These are phyloP conservation scores for Plotosus lineatus DNA, from an alignment of 2,113 vertebrate species.

Conservation along the genomic window DNA sequence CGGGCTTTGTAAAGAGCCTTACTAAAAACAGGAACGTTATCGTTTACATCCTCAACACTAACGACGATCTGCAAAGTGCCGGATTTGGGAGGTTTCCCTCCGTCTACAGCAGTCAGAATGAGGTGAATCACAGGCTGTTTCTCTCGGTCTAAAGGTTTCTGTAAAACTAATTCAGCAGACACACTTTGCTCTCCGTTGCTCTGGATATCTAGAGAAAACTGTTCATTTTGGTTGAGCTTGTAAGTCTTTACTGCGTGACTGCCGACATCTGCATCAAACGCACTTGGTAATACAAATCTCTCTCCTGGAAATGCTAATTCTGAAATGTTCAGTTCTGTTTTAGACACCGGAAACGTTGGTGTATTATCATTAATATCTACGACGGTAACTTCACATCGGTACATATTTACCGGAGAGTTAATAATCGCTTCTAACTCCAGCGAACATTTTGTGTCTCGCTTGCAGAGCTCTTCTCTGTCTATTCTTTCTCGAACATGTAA, in stretches of 20 bases:
- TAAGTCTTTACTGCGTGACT: conserved; percentile 51
- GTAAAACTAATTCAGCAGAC: conserved; percentile 52
- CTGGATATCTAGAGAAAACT: conserved; percentile 54
- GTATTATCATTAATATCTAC: conserved; percentile 56
- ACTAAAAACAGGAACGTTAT: conserved; percentile 52
- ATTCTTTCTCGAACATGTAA: conserved; percentile 31
- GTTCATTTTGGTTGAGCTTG: conserved; percentile 53
- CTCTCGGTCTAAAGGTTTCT: conserved; percentile 56
- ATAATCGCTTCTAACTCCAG: conserved; percentile 54
- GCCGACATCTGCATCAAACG: conserved; percentile 52
- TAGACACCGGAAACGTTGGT: conserved; percentile 38
- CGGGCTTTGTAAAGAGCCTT: conserved; percentile 46
- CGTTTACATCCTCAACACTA: conserved; percentile 47
- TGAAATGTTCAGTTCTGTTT: conserved; percentile 39
- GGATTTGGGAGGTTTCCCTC: conserved; percentile 53
- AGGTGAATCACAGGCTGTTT: conserved; percentile 51
- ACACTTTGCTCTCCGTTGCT: conserved; percentile 43
- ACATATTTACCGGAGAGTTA: conserved; percentile 49
- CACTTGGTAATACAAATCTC: conserved; percentile 41
- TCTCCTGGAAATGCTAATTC: conserved; percentile 44
- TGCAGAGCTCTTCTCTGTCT: conserved; percentile 25
- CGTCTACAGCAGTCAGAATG: conserved; percentile 56
- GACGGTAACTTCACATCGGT: conserved; percentile 52
- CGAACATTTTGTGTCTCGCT: conserved; percentile 42
- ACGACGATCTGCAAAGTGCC: conserved; percentile 42